A percentile compares a stretch with the other conserved stretches of the same genome.
These are phyloP conservation scores for Eonycteris spelaea DNA, from an alignment of 2,113 vertebrate species.

Conservation along the genomic window DNA sequence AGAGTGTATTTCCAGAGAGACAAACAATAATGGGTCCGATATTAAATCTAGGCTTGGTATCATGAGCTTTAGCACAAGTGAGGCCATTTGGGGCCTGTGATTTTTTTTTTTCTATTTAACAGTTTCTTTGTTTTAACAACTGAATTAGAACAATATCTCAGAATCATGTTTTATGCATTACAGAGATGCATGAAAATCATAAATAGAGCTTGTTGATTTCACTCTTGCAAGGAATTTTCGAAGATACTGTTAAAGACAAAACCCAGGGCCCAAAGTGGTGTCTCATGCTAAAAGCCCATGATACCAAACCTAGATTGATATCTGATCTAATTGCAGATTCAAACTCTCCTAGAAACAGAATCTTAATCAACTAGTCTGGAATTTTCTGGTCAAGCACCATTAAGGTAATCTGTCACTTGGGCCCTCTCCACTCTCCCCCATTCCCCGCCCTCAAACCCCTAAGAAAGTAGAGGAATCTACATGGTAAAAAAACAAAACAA, in stretches of 20 bases:
- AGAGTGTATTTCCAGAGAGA: not conserved
- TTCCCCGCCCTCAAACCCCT: too few species aligned
- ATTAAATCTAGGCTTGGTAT: not conserved
- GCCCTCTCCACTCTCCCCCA: too few species aligned
- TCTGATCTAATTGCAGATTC: not conserved
- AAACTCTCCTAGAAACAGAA: not conserved
- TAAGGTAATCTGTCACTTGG: not conserved
- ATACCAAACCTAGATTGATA: not conserved
- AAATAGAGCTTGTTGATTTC: not conserved
- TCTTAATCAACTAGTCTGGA: not conserved
- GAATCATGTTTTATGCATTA: not conserved
- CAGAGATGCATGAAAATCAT: not conserved
- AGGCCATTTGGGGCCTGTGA: not conserved
- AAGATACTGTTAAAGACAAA: not conserved
- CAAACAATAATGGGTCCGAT: not conserved
- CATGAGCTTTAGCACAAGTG: not conserved
- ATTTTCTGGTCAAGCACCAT: not conserved
- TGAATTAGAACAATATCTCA: not conserved
- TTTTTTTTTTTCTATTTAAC: not conserved
- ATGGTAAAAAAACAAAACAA: not conserved
- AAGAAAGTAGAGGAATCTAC: not conserved
- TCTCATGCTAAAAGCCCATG: not conserved
- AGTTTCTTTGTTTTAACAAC: not conserved
- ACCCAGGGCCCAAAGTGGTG: not conserved
- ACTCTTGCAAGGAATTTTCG: not conserved